These are phyloP conservation scores for Naso thynnoides DNA, from an alignment of 2,797 vertebrate genomes.

Conservation along the genomic window DNA sequence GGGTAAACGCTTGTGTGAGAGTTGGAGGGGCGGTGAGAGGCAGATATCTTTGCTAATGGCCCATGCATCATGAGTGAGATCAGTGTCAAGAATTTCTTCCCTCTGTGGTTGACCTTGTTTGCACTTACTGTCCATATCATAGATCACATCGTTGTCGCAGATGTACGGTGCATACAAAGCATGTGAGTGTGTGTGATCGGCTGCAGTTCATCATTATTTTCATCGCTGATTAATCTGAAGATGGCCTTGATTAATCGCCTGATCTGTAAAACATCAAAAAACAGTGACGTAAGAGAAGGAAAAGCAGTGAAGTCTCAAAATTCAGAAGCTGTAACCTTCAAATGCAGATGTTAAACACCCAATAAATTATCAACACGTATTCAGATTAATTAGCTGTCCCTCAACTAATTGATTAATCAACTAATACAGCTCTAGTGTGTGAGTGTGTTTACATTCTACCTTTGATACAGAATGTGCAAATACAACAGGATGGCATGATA, in stretches of 20 bases:
- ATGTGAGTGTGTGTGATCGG: constrained; percentile 8
- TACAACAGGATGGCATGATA: neutral
- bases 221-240: neutral
- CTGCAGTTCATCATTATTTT: too few species aligned
- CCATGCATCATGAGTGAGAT: constrained; percentile 66
- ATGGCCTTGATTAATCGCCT: neutral
- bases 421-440: neutral
- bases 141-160: constrained; percentile 60
- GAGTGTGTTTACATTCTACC: neutral
- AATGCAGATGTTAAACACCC: neutral
- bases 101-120: constrained; percentile 73
- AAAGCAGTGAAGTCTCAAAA: neutral
- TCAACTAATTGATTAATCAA: too few species aligned
- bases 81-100: constrained; percentile 65
- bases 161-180: neutral
- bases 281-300: neutral
- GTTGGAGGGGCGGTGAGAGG: constrained; percentile 26
- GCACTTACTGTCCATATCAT: constrained; percentile 37
- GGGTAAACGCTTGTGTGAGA: constrained; percentile 11
- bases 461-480: neutral
- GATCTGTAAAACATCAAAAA: neutral
- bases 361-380: neutral
- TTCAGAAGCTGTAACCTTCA: neutral
- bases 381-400: neutral
- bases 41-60: constrained; percentile 38